A percentile compares a stretch with the other conserved stretches of the same genome.
phyloP scores from a whole-genome alignment of 2,888 invertebrate genomes.

The Pristionchus entomophagus region DNA sequence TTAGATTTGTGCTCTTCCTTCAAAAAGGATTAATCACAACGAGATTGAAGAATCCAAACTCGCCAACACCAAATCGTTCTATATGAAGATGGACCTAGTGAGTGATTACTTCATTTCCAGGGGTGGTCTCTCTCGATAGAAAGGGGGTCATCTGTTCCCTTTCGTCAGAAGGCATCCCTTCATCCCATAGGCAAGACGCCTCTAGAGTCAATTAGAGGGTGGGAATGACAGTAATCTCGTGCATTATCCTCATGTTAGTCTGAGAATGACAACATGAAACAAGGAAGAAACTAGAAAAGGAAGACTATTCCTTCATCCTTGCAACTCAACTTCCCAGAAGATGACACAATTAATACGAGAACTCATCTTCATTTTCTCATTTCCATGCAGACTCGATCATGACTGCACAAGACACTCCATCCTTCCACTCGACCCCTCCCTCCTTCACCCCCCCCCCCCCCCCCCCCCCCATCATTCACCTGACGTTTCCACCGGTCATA shows the following conservation, averaged over 20 bases:
- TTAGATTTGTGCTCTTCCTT: not conserved
- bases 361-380: slow-evolving; percentile 10
- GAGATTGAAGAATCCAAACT: slow-evolving; percentile 8
- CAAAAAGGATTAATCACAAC: slow-evolving; percentile 29
- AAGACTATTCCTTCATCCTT: not conserved
- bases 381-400: slow-evolving; percentile 6
- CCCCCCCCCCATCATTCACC: too few species aligned
- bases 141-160: not conserved
- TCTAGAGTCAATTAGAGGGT: not conserved
- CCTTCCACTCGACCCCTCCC: slow-evolving; percentile 1
- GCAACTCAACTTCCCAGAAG: slow-evolving; percentile 31
- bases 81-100: slow-evolving; percentile 17
- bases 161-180: not conserved
- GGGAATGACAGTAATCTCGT: slow-evolving; percentile 30
- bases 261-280: slow-evolving; percentile 14
- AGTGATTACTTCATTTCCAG: slow-evolving; percentile 17
- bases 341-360: slow-evolving; percentile 27
- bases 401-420: slow-evolving; percentile 20
- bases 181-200: not conserved
- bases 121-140: not conserved
- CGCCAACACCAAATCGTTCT: slow-evolving; percentile 12
- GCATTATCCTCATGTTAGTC: slow-evolving; percentile 10
- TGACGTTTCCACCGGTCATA: too few species aligned
- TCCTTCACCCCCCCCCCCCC: not conserved
- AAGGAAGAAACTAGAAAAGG: slow-evolving; percentile 34